Base-by-base conservation (phyloP, 2,113 vertebrate species). In the Epinephelus moara region DNA sequence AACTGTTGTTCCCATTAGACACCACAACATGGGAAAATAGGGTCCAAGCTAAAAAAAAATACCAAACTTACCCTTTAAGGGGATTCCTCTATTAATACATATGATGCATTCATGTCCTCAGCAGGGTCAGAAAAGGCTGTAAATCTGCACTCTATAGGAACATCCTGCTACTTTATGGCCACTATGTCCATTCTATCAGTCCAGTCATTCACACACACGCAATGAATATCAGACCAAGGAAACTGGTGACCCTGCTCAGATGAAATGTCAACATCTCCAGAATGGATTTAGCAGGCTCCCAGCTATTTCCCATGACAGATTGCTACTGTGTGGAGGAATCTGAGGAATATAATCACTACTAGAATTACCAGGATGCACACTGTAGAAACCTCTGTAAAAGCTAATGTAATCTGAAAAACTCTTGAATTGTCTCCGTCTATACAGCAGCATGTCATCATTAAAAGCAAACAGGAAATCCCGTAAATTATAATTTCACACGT, bases 241-340 rank as follows among this genome's bases (percentile, higher is more conserved):
- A 91, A 91, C 62, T 56, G 59, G 25, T 85, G 14, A 85, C 85
- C 81, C 71, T 60, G 75, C 49, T 49, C 56, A 77, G 62, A 53
- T 69, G 55, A 71, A 83, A 89, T 84, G 82, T 73, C 78, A 88
- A 42, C 59, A 68, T 76, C 50, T 76, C 59, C 7, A 78, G 50
- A 64, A 47, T 70, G 72, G 73, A 75, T 82, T 71, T 7, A 80
- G 70, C 37, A n/a, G 42, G 18, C 49, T 82, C 60, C 12, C 19
- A 69, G 52, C 3, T 71, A 57, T 85, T 92, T 88, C 47, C 71
- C 79, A 91, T 84, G 81, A n/a, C 61, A 74, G 25, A 2, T 30
- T 68, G 53, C 67, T 79, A 50, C 47, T 67, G 18, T 45, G 33
- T 23, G 23, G 61, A 70, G 12, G 1, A 82, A 62, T 67, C 2